These are phyloP conservation scores for Oscheius myriophilus DNA, from an alignment of 2,888 invertebrate genomes.

Conservation along the genomic window DNA sequence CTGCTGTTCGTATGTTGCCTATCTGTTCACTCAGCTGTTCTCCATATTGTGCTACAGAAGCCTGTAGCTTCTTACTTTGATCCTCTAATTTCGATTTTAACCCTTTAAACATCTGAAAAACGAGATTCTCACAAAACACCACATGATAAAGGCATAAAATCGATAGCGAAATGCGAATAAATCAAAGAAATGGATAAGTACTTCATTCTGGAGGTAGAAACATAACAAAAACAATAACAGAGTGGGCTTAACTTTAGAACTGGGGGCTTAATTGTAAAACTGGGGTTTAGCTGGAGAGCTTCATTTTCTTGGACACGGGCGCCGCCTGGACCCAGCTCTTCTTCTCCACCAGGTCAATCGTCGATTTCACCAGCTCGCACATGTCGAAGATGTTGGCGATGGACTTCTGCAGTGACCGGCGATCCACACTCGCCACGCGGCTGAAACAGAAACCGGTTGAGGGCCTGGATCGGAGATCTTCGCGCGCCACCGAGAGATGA, in stretches of 20 bases:
- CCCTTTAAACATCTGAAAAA: constrained; percentile 67
- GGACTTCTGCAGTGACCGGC: constrained; percentile 59
- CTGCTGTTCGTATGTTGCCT: constrained; percentile 50
- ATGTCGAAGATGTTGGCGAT: constrained; percentile 60
- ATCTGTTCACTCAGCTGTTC: constrained; percentile 64
- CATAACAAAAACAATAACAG: too few relatives aligned
- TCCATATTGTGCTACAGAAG: constrained; percentile 60
- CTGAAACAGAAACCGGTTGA: constrained; percentile 33
- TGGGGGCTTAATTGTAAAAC: too few relatives aligned
- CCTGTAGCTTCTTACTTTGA: constrained; percentile 65
- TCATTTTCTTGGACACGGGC: constrained; percentile 17
- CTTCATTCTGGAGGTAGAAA: too few relatives aligned
- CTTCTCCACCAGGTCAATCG: constrained; percentile 36
- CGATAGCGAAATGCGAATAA: too few relatives aligned
- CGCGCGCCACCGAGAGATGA: background rate
- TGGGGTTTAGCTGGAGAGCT: constrained; percentile 1
- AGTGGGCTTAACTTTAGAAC: too few relatives aligned
- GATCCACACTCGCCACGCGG: constrained; percentile 49
- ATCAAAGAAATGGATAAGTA: too few relatives aligned
- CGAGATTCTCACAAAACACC: background rate
- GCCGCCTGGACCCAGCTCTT: constrained; percentile 35
- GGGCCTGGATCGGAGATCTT: background rate
- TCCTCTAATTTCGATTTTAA: constrained; percentile 68
- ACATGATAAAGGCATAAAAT: too few relatives aligned
- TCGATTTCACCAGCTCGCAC: constrained; percentile 56